Evolutionary conservation across 2,113 vertebrate species (phyloP), one percentile per base, ranked within the genome.

Genomic region (Plotosus lineatus): DNA sequence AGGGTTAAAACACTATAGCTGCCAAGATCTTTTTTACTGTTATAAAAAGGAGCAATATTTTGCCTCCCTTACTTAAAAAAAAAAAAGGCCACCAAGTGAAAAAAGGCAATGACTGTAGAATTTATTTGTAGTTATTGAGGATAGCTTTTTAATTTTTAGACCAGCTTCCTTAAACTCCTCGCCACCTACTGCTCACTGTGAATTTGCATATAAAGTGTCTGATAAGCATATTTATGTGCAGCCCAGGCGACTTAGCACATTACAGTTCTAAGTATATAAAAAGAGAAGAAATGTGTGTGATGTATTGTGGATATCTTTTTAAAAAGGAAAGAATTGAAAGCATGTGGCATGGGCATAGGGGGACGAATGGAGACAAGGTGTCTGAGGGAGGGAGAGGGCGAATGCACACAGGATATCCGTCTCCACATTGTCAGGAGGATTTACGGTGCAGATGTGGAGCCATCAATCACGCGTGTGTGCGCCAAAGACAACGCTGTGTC

Each of bases 401-500:
- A 83, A 76, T 36, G 78, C 74, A 73, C 81, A 82, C 88, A 80
- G 82, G 87, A 89, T 91, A 92, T 90, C 89, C 80, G 91, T 91
- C 90, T 90, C 88, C 60, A 82, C 83, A 83, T 87, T 90, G 90
- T 90, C 86, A 82, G 85, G 88, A 90, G 92, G 92, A 93, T 93
- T 91, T 90, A 92, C 90, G 84, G 90, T 69, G 84, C 88, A 83
- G 89, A 89, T 89, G 89, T 89, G 88, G 86, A 89, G 87, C 91
- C 89, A 93, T 93, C 92, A 92, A 92, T 94, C 93, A 92, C 90
- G 88, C 71, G 82, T 76, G 85, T 83, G 72, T 87, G 88, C 87
- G 89, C 91, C 91, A 91, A 91, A 91, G 91, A 92, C 92, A 91
- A 92, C 90, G 91, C 89, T 91, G 90, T 91, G 90, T 93, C 90